These are phyloP conservation scores for Eristalinus sepulchralis DNA, from an alignment of 2,888 invertebrate species.

Conservation along the genomic window DNA sequence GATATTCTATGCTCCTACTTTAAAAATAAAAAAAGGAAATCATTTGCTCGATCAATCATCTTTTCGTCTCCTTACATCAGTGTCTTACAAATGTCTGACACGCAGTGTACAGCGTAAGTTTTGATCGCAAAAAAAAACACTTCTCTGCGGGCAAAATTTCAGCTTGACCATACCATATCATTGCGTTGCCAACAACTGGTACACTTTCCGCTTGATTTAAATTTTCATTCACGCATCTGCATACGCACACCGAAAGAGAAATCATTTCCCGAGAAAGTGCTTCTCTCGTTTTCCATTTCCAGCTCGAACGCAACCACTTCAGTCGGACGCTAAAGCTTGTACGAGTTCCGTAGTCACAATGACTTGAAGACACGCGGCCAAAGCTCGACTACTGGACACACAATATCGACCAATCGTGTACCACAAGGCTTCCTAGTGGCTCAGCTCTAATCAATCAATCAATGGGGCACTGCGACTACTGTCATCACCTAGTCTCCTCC, in stretches of 20 bases:
- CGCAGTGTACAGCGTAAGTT: not conserved
- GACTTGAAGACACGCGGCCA: conserved; percentile 1
- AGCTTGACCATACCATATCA: not conserved
- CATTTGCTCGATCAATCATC: too few relatives aligned
- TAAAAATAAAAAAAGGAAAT: too few relatives aligned
- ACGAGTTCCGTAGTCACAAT: not conserved
- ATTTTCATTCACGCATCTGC: conserved; percentile 14
- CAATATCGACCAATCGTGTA: not conserved
- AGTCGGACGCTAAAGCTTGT: conserved; percentile 17
- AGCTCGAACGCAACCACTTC: conserved; percentile 28
- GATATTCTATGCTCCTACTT: too few relatives aligned
- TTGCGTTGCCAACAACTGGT: not conserved
- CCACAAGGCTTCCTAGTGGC: conserved; percentile 20
- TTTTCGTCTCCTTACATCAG: too few relatives aligned
- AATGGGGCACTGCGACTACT: conserved; percentile 62
- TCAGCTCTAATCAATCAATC: conserved; percentile 60
- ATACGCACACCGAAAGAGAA: conserved; percentile 46
- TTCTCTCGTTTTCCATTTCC: conserved; percentile 35
- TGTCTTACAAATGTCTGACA: too few relatives aligned
- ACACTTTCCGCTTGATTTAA: conserved; percentile 18
- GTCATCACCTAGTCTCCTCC: conserved; percentile 56
- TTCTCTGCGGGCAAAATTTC: not conserved
- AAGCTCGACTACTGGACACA: not conserved
- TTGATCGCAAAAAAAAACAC: not conserved
- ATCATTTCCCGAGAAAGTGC: conserved; percentile 48